Base-by-base conservation (phyloP, 1,140 invertebrate genomes). In the Colletes latitarsis region DNA sequence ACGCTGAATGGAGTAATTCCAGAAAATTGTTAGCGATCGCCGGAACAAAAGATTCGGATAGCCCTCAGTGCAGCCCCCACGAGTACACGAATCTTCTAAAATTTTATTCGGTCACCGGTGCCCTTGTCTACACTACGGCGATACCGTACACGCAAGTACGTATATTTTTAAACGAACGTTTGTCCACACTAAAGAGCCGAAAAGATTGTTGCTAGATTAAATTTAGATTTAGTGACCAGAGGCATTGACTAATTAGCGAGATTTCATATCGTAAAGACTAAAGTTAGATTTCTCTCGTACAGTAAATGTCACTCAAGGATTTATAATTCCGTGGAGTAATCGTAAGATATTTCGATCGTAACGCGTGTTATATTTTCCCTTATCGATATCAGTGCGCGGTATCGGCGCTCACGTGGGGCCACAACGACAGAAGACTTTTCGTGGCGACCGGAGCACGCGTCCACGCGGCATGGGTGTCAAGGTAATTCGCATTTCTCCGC, bases 1-100 rank as follows among this genome's bases (percentile, higher is more conserved):
- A 96, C 82, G 97, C 99, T 94, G 98, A 99, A 93, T 99, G 98
- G 98, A 98, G 98, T 64, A 99, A 99, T 91, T 98, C 97, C 1
- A 96, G 97, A 46, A 97, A 99, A 90, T 92, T 98, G 49, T 93
- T 99, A 30, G 98, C 98, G 2, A 97, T 99, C 0, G 98, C 97
- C n/a, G 98, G 98, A 21, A 96, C 95, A 41, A 92, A 90, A 63
- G 91, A 92, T 2, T 64, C 89, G 39, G 91, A 91, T 46, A 76
- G 86, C 15, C 68, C 90, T 39, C 92, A 93, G 82, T 93, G 79
- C 5, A 60, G 14, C 58, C 83, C 92, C 0, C 94, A 94, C 19
- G 94, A 96, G 12, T 96, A 95, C 89, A 95, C 94, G 76, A 97
- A 97, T 89, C 91, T 96, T 15, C 90, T 96, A 46, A 96, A 97